Conservation (phyloP, 37 sponge, comb jelly and placozoan genomes). For the Oopsacas minuta region DNA sequence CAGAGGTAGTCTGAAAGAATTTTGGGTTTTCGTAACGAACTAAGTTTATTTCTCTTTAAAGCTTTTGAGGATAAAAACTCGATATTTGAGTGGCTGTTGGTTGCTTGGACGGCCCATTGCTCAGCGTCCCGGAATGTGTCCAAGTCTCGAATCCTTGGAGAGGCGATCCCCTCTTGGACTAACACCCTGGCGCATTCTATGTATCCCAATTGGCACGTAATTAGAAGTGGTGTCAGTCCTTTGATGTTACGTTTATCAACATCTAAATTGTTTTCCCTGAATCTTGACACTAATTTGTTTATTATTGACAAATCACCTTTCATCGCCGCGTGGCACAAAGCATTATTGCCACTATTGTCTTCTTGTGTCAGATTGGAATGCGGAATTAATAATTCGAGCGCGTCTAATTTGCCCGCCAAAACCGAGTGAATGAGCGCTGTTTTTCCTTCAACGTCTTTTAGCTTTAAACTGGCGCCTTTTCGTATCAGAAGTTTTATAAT, state of each 20-base stretch:
- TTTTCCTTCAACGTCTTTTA: conserved; percentile 32
- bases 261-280: neutral
- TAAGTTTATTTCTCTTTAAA: conserved; percentile 24
- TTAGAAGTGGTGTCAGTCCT: conserved; percentile 59
- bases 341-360: conserved; percentile 48
- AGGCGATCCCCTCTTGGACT: conserved; percentile 45
- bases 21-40: conserved; percentile 28
- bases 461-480: conserved; percentile 39
- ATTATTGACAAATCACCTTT: conserved; percentile 30
- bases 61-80: conserved; percentile 32
- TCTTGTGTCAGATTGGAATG: conserved; percentile 20
- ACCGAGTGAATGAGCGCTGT: conserved; percentile 49
- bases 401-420: conserved; percentile 21
- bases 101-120: conserved; percentile 40
- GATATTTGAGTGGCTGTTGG: conserved; percentile 16
- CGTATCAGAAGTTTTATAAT: conserved; percentile 28
- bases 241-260: conserved; percentile 50
- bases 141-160: conserved; percentile 49
- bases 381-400: neutral
- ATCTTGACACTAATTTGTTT: conserved; percentile 24
- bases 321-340: conserved; percentile 34
- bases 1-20: conserved; percentile 44
- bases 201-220: conserved; percentile 39
- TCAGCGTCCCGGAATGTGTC: conserved; percentile 57
- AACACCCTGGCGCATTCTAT: conserved; percentile 35